Conservation (phyloP, 92 coral and sea anemone genomes). For the Epizoanthus illoricatus region DNA sequence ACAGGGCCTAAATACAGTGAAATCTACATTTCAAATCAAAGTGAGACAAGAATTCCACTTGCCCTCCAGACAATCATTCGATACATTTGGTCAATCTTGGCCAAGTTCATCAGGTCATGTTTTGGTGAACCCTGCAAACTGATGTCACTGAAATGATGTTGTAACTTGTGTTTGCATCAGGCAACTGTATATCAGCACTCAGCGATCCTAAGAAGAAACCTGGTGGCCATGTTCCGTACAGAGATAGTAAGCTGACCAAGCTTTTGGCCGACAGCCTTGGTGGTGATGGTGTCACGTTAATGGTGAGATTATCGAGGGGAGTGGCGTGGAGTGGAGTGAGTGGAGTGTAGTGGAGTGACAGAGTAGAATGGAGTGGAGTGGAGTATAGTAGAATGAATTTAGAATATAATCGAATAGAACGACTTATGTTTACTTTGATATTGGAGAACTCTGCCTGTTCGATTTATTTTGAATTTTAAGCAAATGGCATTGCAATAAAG, state of each 20-base stretch:
- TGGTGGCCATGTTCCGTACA: slow-evolving; percentile 87
- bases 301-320: slow-evolving; percentile 62
- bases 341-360: neutral
- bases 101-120: too few relatives aligned
- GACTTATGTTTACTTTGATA: neutral
- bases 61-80: too few relatives aligned
- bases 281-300: slow-evolving; percentile 96
- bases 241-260: slow-evolving; percentile 97
- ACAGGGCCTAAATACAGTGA: too few relatives aligned
- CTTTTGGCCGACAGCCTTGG: slow-evolving; percentile 96
- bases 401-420: neutral
- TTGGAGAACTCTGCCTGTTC: too few relatives aligned
- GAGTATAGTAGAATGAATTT: neutral
- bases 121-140: too few relatives aligned
- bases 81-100: too few relatives aligned
- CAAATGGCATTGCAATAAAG: too few relatives aligned
- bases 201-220: slow-evolving; percentile 87
- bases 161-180: slow-evolving; percentile 36
- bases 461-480: too few relatives aligned
- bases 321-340: neutral
- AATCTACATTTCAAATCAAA: too few relatives aligned
- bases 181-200: slow-evolving; percentile 96
- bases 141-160: too few relatives aligned
- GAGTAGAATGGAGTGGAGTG: neutral
- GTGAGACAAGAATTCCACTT: too few relatives aligned